These are phyloP conservation scores for Butastur rufipennis DNA, from an alignment of 2,113 vertebrate species.

Conservation along the genomic window DNA sequence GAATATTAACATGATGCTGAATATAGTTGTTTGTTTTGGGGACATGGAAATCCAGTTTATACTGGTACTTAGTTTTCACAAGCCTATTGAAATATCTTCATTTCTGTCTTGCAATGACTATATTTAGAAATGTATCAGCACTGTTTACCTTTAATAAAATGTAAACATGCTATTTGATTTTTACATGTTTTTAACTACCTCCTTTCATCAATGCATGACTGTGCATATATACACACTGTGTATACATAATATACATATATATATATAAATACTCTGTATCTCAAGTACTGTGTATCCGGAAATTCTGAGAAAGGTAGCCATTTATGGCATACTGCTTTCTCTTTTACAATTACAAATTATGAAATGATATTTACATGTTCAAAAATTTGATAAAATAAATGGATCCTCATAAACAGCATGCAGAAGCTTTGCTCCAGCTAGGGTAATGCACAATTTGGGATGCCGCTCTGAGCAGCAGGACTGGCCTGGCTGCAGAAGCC, in stretches of 20 bases:
- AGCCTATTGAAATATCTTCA: neutral
- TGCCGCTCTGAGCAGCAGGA: neutral
- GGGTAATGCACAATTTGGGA: fast-evolving
- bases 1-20: neutral
- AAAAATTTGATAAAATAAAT: neutral
- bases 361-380: neutral
- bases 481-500: neutral
- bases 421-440: neutral
- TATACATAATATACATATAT: too few relatives aligned
- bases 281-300: neutral
- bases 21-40: neutral
- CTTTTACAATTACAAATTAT: neutral
- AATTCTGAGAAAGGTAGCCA: neutral
- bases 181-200: neutral
- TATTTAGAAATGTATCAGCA: neutral
- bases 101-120: neutral
- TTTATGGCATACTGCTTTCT: neutral
- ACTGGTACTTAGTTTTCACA: neutral
- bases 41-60: neutral
- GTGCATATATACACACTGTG: too few relatives aligned
- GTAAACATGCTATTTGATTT: neutral
- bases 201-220: neutral
- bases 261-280: neutral
- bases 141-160: neutral
- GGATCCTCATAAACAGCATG: neutral